Evolutionary conservation across 2,113 vertebrate species (phyloP), one percentile per base, ranked within the genome.

Genomic region (Pyrgilauda ruficollis): DNA sequence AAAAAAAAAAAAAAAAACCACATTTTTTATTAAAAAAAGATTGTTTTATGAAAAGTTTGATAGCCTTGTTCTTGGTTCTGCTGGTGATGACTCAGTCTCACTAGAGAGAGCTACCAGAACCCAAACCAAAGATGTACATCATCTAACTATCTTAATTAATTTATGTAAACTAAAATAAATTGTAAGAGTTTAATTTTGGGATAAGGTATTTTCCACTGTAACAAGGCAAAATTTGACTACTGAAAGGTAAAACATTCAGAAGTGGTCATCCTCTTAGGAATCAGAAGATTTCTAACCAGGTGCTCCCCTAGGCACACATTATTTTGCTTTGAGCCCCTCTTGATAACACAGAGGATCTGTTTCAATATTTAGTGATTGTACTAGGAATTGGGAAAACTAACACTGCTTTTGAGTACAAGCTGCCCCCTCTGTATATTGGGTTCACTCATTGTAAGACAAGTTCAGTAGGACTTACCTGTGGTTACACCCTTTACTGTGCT

Each of bases 1-100:
- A 1, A 4, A 4, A 19, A 35, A 53, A 69, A 39, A 46, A 7
- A 46, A 7, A 8, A 2, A 2, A 66, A 58, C 4, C 6, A 35
- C 37, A 21, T n/a, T 73, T 76, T 86, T 89, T 2, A 53, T 69
- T 44, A 6, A 58, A 74, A 50, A 55, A 50, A 30, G 7, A 10
- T 20, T 76, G 83, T 50, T 2, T 43, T 74, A 77, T 67, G 9
- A 63, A 46, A 84, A 15, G 2, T 59, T 86, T 50, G n/a, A 39
- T 63, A 84, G 16, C 27, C 28, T 52, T 93, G 8, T 43, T 90
- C 17, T 78, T n/a, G 27, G 37, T 84, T 22, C 35, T 84, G 18
- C 20, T 87, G 28, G 1, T 26, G 13, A 15, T 77, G 24, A 66
- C 8, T 66, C 15, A 63, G 9, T 81, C 55, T 88, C 37, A 90